phyloP scores from a whole-genome alignment of 1,140 invertebrate species.

The Diprion similis region DNA sequence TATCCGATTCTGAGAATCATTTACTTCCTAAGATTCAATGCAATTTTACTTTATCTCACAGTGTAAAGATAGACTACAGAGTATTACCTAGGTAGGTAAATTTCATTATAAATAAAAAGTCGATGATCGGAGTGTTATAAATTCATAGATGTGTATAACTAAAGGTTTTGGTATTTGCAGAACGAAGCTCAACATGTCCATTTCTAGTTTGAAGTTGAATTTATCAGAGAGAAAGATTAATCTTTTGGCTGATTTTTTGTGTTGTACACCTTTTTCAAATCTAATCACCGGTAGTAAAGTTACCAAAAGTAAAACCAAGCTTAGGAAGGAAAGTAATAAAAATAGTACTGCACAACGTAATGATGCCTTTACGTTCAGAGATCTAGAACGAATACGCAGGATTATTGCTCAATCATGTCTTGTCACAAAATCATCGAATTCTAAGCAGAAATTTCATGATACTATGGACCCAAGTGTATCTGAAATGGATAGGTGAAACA shows the following conservation, averaged over 20 bases:
- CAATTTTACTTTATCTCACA: conserved; percentile 76
- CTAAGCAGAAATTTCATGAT: not conserved
- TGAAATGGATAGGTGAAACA: not conserved
- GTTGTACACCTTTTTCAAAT: conserved; percentile 69
- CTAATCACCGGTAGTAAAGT: conserved; percentile 46
- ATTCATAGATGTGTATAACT: conserved; percentile 14
- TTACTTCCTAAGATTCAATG: conserved; percentile 76
- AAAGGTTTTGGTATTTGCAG: conserved; percentile 58
- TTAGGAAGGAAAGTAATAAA: conserved; percentile 44
- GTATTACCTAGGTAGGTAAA: conserved; percentile 69
- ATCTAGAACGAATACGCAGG: not conserved
- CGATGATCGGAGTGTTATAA: conserved; percentile 1
- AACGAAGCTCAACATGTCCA: conserved; percentile 78
- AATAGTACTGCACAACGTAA: conserved; percentile 45
- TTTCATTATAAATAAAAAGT: conserved; percentile 21
- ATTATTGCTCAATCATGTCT: not conserved
- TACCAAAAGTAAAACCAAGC: conserved; percentile 46
- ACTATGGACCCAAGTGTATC: not conserved
- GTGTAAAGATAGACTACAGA: conserved; percentile 78
- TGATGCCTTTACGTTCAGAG: conserved; percentile 32
- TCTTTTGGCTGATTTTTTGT: conserved; percentile 72
- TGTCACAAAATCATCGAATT: not conserved
- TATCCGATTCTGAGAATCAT: conserved; percentile 78
- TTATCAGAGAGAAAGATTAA: conserved; percentile 78
- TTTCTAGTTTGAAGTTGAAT: conserved; percentile 79